A percentile compares a stretch with the other conserved stretches of the same genome.
Conservation (phyloP, 2,113 vertebrate species). For the Vulpes ferrilata region DNA sequence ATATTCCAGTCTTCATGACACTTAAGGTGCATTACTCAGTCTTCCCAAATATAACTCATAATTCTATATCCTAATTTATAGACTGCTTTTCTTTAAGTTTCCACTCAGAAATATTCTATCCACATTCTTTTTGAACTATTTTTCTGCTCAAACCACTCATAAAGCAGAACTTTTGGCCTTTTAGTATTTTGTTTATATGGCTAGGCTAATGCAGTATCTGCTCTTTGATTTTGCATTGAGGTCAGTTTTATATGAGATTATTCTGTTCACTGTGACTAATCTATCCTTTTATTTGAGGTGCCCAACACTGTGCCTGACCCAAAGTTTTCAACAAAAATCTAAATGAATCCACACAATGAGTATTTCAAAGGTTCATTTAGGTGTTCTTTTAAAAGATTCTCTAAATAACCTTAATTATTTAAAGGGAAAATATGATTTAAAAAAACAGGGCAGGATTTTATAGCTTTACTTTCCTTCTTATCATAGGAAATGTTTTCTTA, state of each 20-base stretch:
- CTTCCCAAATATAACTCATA: background rate
- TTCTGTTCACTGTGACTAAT: background rate
- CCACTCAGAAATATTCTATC: background rate
- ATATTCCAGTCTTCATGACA: background rate
- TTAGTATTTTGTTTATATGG: background rate
- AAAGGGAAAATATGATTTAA: background rate
- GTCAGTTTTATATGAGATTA: background rate
- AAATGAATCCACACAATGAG: conserved; percentile 12
- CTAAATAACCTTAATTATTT: conserved; percentile 8
- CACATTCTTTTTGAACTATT: background rate
- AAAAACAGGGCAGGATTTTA: background rate
- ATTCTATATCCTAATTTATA: background rate
- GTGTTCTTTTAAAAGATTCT: background rate
- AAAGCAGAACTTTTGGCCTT: background rate
- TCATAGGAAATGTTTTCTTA: conserved; percentile 30
- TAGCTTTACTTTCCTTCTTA: conserved; percentile 30
- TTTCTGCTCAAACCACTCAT: background rate
- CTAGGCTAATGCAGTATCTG: background rate
- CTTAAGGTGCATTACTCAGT: background rate
- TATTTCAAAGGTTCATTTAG: conserved; percentile 33
- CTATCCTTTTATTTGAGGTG: background rate
- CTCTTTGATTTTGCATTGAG: background rate
- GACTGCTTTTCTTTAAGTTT: background rate
- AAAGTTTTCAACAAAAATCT: background rate
- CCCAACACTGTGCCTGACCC: background rate